Conservation (phyloP, 2,113 vertebrate species). For the Andinoacara biseriatus region DNA sequence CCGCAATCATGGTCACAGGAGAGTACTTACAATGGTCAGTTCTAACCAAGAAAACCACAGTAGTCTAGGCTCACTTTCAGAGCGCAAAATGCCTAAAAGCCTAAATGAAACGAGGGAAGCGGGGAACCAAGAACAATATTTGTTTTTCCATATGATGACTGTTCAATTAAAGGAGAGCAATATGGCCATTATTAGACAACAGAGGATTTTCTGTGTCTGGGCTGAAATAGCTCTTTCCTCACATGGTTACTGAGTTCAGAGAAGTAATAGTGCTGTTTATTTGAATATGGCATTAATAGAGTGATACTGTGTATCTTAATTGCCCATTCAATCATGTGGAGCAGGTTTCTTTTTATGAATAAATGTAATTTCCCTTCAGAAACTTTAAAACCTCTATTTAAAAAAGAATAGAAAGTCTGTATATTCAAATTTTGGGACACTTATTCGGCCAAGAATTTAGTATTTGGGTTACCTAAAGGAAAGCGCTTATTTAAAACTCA, state of each 20-base stretch:
- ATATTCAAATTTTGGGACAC: not conserved
- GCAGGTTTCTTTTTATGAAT: not conserved
- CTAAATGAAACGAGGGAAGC: constrained; percentile 56
- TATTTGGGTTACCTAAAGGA: not conserved
- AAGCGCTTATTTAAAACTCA: constrained; percentile 1
- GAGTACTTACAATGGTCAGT: constrained; percentile 57
- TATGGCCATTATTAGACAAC: constrained; percentile 68
- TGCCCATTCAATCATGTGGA: constrained; percentile 30
- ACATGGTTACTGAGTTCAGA: constrained; percentile 51
- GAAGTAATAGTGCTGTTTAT: constrained; percentile 50
- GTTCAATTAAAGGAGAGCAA: constrained; percentile 73
- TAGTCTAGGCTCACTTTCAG: constrained; percentile 41
- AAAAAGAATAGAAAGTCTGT: too few relatives aligned
- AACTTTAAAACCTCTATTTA: not conserved
- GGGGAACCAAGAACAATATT: constrained; percentile 78
- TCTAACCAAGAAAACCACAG: constrained; percentile 67
- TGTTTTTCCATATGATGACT: constrained; percentile 75
- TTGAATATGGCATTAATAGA: constrained; percentile 39
- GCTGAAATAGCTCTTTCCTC: constrained; percentile 64
- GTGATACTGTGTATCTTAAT: constrained; percentile 40
- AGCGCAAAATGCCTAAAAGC: constrained; percentile 32
- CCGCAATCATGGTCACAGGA: constrained; percentile 67
- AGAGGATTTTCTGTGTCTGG: constrained; percentile 70
- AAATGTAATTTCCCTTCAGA: not conserved
- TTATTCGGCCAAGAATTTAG: not conserved